Percentiles rank a stretch among this genome's conserved stretches.
phyloP scores from a whole-genome alignment of 2,797 vertebrate species.

The Pachyuromys duprasi region DNA sequence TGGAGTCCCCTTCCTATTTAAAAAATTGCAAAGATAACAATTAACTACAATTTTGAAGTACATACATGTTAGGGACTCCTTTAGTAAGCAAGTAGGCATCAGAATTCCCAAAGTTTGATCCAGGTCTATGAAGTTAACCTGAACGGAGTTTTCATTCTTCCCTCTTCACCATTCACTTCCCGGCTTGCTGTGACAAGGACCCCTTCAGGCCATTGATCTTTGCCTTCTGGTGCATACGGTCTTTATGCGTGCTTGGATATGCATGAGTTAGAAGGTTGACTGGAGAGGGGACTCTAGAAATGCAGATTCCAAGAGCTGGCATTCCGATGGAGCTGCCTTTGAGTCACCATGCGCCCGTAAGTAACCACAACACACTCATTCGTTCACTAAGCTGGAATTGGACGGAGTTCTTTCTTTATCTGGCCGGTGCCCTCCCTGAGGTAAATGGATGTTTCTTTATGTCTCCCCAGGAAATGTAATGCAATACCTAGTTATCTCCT shows the following conservation, averaged over 20 bases:
- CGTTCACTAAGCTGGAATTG: neutral
- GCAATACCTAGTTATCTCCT: neutral
- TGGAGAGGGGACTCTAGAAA: neutral
- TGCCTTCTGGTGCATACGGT: neutral
- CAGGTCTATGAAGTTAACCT: neutral
- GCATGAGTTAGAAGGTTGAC: neutral
- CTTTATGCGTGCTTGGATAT: neutral
- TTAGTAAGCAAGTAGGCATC: neutral
- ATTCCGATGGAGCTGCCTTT: neutral
- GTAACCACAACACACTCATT: neutral
- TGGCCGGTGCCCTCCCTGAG: neutral
- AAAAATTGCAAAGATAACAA: constrained; percentile 25
- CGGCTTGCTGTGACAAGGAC: neutral
- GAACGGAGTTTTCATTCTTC: neutral
- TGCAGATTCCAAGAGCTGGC: no score
- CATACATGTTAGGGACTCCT: neutral
- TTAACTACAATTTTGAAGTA: neutral
- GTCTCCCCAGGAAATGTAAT: neutral
- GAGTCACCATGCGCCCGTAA: neutral
- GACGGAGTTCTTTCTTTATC: neutral
- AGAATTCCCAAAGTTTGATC: neutral
- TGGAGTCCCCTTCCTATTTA: neutral
- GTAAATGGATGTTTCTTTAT: neutral
- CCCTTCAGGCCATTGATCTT: neutral
- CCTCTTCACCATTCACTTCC: neutral